A percentile compares a stretch with the other conserved stretches of the same genome.
Evolutionary conservation across 2,888 invertebrate genomes (phyloP).

Genomic region (Pyralis farinalis): DNA sequence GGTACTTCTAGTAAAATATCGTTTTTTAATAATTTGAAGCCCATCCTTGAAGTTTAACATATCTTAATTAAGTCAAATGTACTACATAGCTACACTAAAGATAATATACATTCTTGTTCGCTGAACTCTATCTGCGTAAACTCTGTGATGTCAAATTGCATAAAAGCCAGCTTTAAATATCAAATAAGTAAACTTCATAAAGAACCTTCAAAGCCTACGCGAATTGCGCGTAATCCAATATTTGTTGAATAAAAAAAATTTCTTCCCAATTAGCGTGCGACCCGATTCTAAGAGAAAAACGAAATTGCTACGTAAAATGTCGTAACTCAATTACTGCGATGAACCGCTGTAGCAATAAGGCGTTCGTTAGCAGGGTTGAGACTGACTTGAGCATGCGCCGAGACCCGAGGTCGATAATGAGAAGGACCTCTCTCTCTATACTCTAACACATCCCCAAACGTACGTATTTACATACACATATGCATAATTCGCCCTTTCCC

Average conservation of each 20-base stretch:
- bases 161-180: constrained; percentile 11
- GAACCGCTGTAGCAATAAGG: constrained; percentile 79
- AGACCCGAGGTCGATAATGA: constrained; percentile 82
- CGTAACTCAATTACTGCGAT: constrained; percentile 79
- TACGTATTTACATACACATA: constrained; percentile 79
- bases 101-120: too few relatives aligned
- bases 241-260: constrained; percentile 63
- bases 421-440: constrained; percentile 72
- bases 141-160: constrained; percentile 8
- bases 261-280: constrained; percentile 72
- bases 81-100: too few relatives aligned
- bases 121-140: constrained; percentile 5
- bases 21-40: too few relatives aligned
- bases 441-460: constrained; percentile 78
- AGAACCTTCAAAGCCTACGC: constrained; percentile 58
- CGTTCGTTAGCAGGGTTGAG: constrained; percentile 70
- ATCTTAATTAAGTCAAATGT: too few relatives aligned
- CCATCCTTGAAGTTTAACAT: too few relatives aligned
- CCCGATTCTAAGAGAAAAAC: constrained; percentile 75
- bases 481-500: constrained; percentile 70
- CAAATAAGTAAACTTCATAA: constrained; percentile 32
- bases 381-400: constrained; percentile 76
- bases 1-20: too few relatives aligned
- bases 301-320: constrained; percentile 80
- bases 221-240: constrained; percentile 74